phyloP scores from a whole-genome alignment of 2,888 invertebrate species.

The Ischnus inquisitorius region DNA sequence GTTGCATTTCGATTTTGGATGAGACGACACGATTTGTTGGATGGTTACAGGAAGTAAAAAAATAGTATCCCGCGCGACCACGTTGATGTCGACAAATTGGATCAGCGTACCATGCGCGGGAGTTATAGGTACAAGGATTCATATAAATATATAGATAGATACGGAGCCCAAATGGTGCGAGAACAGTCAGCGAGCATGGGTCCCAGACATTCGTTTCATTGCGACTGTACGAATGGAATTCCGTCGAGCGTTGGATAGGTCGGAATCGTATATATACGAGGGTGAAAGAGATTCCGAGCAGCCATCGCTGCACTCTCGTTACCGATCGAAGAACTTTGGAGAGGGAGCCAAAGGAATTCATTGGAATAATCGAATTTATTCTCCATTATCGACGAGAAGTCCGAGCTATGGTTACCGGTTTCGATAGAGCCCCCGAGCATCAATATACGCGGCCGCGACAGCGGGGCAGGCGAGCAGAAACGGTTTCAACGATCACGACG shows the following conservation, averaged over 20 bases:
- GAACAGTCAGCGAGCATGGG: slow-evolving; percentile 5
- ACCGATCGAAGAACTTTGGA: slow-evolving; percentile 47
- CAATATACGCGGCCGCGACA: background rate
- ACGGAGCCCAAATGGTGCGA: background rate
- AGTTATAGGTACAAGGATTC: background rate
- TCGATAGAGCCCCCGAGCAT: background rate
- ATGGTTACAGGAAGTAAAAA: too few species aligned
- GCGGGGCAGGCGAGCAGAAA: background rate
- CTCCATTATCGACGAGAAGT: slow-evolving; percentile 60
- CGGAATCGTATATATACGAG: slow-evolving; percentile 25
- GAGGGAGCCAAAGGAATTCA: slow-evolving; percentile 67
- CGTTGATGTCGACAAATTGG: slow-evolving; percentile 32
- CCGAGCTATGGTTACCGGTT: background rate
- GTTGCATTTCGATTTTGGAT: too few species aligned
- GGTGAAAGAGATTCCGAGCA: slow-evolving; percentile 57
- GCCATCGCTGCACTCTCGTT: slow-evolving; percentile 60
- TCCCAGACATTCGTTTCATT: slow-evolving; percentile 2
- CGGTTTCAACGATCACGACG: slow-evolving; percentile 2
- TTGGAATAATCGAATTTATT: slow-evolving; percentile 74
- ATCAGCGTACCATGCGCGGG: slow-evolving; percentile 9
- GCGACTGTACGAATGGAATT: slow-evolving; percentile 72
- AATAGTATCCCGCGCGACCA: too few species aligned
- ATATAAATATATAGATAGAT: background rate
- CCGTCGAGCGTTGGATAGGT: slow-evolving; percentile 36
- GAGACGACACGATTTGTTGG: too few species aligned